Base-by-base conservation (phyloP, 2,888 invertebrate species). In the Anaspis maculata region DNA sequence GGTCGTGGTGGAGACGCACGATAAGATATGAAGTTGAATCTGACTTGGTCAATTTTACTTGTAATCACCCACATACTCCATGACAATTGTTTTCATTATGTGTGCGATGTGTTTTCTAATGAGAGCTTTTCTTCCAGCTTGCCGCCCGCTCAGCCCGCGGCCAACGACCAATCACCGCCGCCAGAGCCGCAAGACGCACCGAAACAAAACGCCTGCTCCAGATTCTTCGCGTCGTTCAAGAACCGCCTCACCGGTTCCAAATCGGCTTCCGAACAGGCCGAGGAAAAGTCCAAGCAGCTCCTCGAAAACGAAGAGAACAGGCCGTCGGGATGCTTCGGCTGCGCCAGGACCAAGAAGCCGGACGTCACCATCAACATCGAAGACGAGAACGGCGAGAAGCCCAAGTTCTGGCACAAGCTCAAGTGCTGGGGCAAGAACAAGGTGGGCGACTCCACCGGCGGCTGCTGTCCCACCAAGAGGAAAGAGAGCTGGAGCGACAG, bases 401-500 rank as follows among this genome's bases (percentile, higher is more conserved):
- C 41, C 10, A 49, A 42, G 25, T 51, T 51, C 21, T 55, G 57
- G 53, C 52, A 61, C 2, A 51, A 54, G 23, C 23, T 64, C 21
- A 61, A 59, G 32, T 66, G 64, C 35, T 64, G 62, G 40, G 54
- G 52, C 52, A 67, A 66, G 41, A 49, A 73, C 6, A 70, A 70
- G 25, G 72, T 74, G 43, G 50, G 69, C 0, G 54, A 70, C 22
- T 70, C 67, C 40, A 45, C 49, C 6, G 49, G 52, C 13, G 59
- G 61, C 39, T 61, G 54, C 41, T 54, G 59, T 15, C 45, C 44
- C 11, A 47, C 52, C 19, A 56, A 54, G 42, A 62, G 49, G 56
- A 68, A 64, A 39, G 54, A 57, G n/a, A 63, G 57, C 52, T 69
- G 70, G 73, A 24, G 22, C 10, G 63, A 63, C 1, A 67, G 69